These are phyloP conservation scores for Zenarchopterus dispar DNA, from an alignment of 2,797 vertebrate genomes.

Conservation along the genomic window DNA sequence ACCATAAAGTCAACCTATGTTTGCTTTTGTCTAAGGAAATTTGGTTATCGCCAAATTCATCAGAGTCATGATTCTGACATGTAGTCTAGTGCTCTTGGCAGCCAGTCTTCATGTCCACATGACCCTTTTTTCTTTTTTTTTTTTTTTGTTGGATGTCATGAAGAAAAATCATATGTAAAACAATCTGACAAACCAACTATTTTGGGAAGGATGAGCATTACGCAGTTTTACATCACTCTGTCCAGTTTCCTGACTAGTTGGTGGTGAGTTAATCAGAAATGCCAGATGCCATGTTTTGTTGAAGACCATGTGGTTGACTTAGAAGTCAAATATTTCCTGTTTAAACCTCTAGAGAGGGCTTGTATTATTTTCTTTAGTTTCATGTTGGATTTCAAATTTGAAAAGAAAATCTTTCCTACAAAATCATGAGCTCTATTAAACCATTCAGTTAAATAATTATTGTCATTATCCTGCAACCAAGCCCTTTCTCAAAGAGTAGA, in stretches of 20 bases:
- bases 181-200: constrained; percentile 37
- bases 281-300: constrained; percentile 41
- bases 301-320: neutral
- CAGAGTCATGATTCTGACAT: constrained; percentile 37
- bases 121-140: constrained; percentile 20
- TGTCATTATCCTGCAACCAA: constrained; percentile 50
- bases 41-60: constrained; percentile 10
- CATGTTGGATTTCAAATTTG: constrained; percentile 5
- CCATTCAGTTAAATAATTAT: constrained; percentile 53
- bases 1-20: constrained; percentile 29
- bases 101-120: constrained; percentile 46
- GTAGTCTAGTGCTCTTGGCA: constrained; percentile 27
- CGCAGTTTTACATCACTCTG: constrained; percentile 26
- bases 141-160: constrained; percentile 2
- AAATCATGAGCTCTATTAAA: constrained; percentile 25
- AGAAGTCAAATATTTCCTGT: neutral
- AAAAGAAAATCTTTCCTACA: constrained; percentile 5
- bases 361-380: constrained; percentile 11
- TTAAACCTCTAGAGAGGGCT: neutral
- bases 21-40: constrained; percentile 30
- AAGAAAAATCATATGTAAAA: constrained; percentile 41
- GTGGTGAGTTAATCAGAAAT: constrained; percentile 42
- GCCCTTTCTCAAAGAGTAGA: neutral
- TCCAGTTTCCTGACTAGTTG: constrained; percentile 25
- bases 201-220: constrained; percentile 31